Base-by-base conservation (phyloP, 2,797 vertebrate genomes). In the Rhyacichthys aspro region DNA sequence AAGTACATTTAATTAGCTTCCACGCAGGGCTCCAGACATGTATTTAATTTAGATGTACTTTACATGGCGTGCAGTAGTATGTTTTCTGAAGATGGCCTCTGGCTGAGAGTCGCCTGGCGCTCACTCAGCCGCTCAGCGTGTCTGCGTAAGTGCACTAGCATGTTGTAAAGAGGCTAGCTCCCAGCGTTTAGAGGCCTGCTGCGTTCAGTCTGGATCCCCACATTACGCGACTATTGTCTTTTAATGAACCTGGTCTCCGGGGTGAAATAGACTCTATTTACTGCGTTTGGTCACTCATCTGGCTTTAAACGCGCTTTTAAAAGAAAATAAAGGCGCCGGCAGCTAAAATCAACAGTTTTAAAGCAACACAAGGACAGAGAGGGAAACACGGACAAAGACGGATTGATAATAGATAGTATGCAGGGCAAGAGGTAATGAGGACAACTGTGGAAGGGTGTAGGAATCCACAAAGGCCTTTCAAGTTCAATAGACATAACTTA, bases 171-270 rank as follows among this genome's bases (percentile, higher is more conserved):
- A 58, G 49, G 18, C 57, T 38, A 47, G 18, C 55, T 76, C 50
- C 15, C 58, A 44, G n/a, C 42, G 34, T 67, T 59, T 62, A 32
- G 55, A 37, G 45, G 5, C 42, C 41, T 8, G 1, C 49, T 50
- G 50, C 63, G 43, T 84, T 78, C 69, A 47, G 63, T 54, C 74
- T 64, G 36, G 54, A 46, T 67, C 58, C 56, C 64, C 2, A 2
- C 56, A 17, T 76, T 70, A 68, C 79, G 56, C 16, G 55, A 54
- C 60, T 70, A 72, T 75, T 64, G 67, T 49, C 45, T 60, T 85
- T 82, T 78, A 81, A 86, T 84, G 70, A 86, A 61, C 46, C 41
- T 44, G 28, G 53, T 57, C 67, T 79, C 42, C 1, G n/a, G 74
- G 82, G 70, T 42, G 34, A 43, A 41, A 49, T 59, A 23, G 16